Conservation (phyloP, 2,797 vertebrate genomes). For the Sebastes diploproa region DNA sequence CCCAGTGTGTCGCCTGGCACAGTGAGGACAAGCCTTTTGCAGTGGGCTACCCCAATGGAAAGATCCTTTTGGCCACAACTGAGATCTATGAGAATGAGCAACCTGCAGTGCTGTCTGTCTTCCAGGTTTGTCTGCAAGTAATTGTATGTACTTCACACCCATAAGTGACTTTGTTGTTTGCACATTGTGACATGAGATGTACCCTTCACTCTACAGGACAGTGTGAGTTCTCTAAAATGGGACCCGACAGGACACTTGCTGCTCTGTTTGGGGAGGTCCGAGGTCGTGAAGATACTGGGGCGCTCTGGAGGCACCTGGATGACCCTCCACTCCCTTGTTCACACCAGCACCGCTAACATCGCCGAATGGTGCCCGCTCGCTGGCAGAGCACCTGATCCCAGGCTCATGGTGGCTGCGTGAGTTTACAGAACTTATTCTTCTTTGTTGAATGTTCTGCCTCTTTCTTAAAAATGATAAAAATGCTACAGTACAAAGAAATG, state of each 20-base stretch:
- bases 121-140: conserved; percentile 69
- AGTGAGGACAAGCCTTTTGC: conserved; percentile 83
- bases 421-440: conserved; percentile 37
- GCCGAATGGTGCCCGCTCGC: conserved; percentile 83
- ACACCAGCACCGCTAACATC: conserved; percentile 74
- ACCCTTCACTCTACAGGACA: conserved; percentile 68
- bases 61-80: conserved; percentile 78
- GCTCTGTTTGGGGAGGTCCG: conserved; percentile 79
- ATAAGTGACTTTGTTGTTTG: background rate
- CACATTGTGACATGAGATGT: background rate
- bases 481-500: background rate
- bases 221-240: conserved; percentile 80
- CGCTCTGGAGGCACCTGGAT: conserved; percentile 74
- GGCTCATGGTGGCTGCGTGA: conserved; percentile 84
- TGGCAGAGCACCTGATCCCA: conserved; percentile 78
- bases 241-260: conserved; percentile 86
- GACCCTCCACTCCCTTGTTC: conserved; percentile 81
- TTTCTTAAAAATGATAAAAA: background rate
- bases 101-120: conserved; percentile 78
- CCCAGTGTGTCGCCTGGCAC: conserved; percentile 84
- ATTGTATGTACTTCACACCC: background rate
- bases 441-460: background rate
- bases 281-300: conserved; percentile 82
- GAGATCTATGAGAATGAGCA: conserved; percentile 75
- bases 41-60: conserved; percentile 84